Evolutionary conservation across 2,888 invertebrate species (phyloP).

Genomic region (Corythucha ciliata): DNA sequence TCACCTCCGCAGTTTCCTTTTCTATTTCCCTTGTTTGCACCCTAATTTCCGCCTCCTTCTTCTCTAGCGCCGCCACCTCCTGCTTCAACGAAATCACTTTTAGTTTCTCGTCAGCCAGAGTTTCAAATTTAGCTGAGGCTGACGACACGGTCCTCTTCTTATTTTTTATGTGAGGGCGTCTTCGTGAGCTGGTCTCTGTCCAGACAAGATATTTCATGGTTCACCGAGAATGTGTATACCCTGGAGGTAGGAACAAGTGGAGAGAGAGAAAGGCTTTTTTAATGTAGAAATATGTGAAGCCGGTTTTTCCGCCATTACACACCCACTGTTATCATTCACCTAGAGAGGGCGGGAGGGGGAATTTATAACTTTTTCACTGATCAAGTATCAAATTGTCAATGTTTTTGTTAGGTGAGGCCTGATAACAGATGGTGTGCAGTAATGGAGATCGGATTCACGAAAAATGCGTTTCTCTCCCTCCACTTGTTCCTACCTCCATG

Average conservation of each 20-base stretch:
- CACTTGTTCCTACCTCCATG: too few species aligned
- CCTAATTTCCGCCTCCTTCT: not conserved
- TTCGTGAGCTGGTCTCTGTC: not conserved
- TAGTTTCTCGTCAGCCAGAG: slow-evolving; percentile 2
- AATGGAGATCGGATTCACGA: too few species aligned
- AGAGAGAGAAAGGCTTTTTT: not conserved
- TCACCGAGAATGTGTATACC: too few species aligned
- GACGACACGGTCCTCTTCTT: not conserved
- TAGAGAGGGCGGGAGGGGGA: too few species aligned
- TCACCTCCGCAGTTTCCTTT: not conserved
- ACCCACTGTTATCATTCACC: too few species aligned
- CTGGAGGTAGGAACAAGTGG: not conserved
- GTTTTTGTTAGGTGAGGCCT: too few species aligned
- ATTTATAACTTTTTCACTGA: too few species aligned
- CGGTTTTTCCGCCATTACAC: not conserved
- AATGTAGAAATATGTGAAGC: not conserved
- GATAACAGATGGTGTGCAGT: too few species aligned
- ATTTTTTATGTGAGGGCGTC: slow-evolving; percentile 3
- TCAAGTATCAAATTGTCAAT: too few species aligned
- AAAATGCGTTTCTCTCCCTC: too few species aligned
- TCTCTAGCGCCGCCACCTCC: not conserved
- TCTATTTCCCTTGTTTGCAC: not conserved
- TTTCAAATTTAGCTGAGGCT: not conserved
- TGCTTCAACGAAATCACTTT: not conserved
- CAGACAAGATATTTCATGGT: too few species aligned